These are phyloP conservation scores for Dallia pectoralis DNA, from an alignment of 2,797 vertebrate species.

Conservation along the genomic window DNA sequence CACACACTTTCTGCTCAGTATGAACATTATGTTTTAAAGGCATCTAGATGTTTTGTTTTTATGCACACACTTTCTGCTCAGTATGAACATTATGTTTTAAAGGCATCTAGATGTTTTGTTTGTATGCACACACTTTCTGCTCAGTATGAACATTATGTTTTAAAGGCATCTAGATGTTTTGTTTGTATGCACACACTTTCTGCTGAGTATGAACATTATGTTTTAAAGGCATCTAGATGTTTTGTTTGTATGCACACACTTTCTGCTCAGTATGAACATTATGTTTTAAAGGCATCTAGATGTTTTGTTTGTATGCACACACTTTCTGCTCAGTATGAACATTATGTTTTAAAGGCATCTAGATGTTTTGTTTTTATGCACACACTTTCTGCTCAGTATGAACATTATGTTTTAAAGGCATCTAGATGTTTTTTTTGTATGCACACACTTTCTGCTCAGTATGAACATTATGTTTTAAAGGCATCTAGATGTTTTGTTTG, in stretches of 20 bases:
- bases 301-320: constrained; percentile 45
- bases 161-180: constrained; percentile 52
- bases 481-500: constrained; percentile 33
- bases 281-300: constrained; percentile 55
- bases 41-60: constrained; percentile 33
- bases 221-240: constrained; percentile 54
- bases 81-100: constrained; percentile 47
- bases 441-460: constrained; percentile 57
- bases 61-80: constrained; percentile 57
- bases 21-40: constrained; percentile 48
- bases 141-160: constrained; percentile 42
- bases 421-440: constrained; percentile 40
- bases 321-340: constrained; percentile 48
- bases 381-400: constrained; percentile 51
- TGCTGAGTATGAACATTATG: constrained; percentile 46
- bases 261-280: constrained; percentile 48
- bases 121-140: constrained; percentile 52
- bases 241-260: constrained; percentile 45
- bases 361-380: constrained; percentile 48
- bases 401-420: constrained; percentile 48
- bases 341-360: constrained; percentile 52
- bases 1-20: constrained; percentile 55
- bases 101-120: constrained; percentile 42
- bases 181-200: constrained; percentile 47
- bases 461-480: constrained; percentile 48